Conservation (phyloP, 2,888 invertebrate genomes). For the Ctena decussata region DNA sequence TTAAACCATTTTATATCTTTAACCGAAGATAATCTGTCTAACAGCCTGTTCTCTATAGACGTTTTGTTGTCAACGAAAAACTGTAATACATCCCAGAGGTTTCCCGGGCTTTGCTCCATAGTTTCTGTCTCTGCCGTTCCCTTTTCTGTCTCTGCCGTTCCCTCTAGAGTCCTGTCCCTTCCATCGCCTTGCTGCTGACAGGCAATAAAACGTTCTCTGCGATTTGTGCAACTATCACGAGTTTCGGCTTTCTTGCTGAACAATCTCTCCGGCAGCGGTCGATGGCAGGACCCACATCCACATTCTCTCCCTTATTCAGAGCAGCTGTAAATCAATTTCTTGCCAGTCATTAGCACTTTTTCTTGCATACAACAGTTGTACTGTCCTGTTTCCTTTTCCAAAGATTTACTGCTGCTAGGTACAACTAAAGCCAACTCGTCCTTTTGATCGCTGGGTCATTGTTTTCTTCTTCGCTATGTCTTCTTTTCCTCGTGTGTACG, state of each 20-base stretch:
- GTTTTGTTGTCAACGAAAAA: not conserved
- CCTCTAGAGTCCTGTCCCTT: not conserved
- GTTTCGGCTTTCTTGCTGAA: slow-evolving; percentile 37
- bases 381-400: not conserved
- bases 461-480: not conserved
- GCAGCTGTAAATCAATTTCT: slow-evolving; percentile 34
- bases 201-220: slow-evolving; percentile 15
- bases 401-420: too few relatives aligned
- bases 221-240: slow-evolving; percentile 31
- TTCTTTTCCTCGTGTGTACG: not conserved
- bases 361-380: slow-evolving; percentile 41
- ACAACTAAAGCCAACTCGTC: too few relatives aligned
- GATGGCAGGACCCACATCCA: slow-evolving; percentile 47
- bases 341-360: slow-evolving; percentile 30
- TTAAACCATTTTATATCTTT: not conserved
- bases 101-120: slow-evolving; percentile 1
- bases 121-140: not conserved
- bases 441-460: too few relatives aligned
- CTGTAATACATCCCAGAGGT: not conserved
- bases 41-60: not conserved
- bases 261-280: slow-evolving; percentile 52
- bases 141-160: not conserved
- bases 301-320: slow-evolving; percentile 41
- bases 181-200: slow-evolving; percentile 9
- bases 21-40: not conserved